phyloP scores from a whole-genome alignment of 2,888 invertebrate species.

The Netelia inedita region DNA sequence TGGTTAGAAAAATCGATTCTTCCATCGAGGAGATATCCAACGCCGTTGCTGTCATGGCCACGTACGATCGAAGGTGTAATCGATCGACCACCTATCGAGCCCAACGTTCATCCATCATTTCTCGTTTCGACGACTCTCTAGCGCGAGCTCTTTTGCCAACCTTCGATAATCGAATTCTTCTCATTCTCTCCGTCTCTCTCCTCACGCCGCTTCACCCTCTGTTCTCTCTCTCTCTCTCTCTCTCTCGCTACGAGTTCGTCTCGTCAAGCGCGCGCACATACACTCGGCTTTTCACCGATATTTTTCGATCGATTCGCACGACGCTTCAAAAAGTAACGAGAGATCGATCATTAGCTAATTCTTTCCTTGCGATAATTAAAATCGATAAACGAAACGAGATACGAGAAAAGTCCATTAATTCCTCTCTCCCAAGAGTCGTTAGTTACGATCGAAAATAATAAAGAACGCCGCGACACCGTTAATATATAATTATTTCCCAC shows the following conservation, averaged over 20 bases:
- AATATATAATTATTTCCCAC: conserved; percentile 35
- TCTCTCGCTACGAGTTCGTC: not conserved
- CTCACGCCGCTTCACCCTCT: not conserved
- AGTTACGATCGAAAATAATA: too few species aligned
- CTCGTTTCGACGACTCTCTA: conserved; percentile 70
- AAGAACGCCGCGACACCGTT: not conserved
- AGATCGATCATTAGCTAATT: conserved; percentile 50
- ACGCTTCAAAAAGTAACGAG: conserved; percentile 3
- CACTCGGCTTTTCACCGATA: conserved; percentile 8
- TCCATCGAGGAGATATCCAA: conserved; percentile 60
- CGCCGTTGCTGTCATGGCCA: conserved; percentile 61
- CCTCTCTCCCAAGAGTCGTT: not conserved
- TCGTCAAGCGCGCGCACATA: not conserved
- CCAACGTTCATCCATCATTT: conserved; percentile 69
- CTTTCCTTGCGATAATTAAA: conserved; percentile 38
- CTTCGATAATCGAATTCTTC: conserved; percentile 71
- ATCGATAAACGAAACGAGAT: conserved; percentile 38
- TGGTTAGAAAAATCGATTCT: conserved; percentile 62
- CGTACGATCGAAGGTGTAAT: conserved; percentile 70
- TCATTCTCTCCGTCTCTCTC: conserved; percentile 31
- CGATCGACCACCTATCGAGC: conserved; percentile 73
- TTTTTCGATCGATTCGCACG: conserved; percentile 20
- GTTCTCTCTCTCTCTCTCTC: conserved; percentile 22
- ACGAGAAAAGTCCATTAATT: not conserved
- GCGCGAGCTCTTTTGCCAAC: conserved; percentile 48